Evolutionary conservation across 2,888 invertebrate genomes (phyloP).

Genomic region (Slavum lentiscoides): DNA sequence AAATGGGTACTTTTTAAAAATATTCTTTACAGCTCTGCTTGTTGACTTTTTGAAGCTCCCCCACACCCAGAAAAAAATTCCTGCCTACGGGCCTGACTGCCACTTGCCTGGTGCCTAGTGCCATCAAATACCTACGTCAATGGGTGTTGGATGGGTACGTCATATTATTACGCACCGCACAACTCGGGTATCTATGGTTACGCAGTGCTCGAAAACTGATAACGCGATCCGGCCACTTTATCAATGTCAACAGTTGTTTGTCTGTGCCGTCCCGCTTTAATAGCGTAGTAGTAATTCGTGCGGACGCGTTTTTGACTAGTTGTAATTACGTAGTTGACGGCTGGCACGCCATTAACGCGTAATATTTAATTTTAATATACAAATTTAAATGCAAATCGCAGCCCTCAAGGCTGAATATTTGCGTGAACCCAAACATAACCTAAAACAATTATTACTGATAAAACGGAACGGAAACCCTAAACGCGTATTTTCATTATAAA

Average conservation of each 20-base stretch:
- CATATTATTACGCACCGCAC: no score
- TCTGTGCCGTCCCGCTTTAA: background rate
- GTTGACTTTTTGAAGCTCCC: no score
- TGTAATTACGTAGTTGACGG: background rate
- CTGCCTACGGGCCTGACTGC: no score
- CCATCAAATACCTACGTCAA: no score
- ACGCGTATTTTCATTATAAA: constrained; percentile 17
- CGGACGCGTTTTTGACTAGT: background rate
- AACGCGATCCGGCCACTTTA: background rate
- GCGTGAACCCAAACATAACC: constrained; percentile 30
- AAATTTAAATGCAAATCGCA: background rate
- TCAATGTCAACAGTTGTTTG: background rate
- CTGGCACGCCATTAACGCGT: background rate
- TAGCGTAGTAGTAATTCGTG: background rate
- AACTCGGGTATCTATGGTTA: no score
- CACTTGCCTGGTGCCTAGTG: no score
- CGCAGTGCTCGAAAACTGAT: background rate
- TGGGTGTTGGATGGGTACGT: no score
- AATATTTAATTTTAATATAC: background rate
- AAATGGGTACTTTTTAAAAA: no score
- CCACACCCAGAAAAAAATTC: no score
- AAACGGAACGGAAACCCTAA: background rate
- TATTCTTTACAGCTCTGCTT: no score
- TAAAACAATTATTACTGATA: constrained; percentile 29
- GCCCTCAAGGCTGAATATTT: background rate